Evolutionary conservation across 2,888 invertebrate species (phyloP).

Genomic region (Stomorhina lunata): DNA sequence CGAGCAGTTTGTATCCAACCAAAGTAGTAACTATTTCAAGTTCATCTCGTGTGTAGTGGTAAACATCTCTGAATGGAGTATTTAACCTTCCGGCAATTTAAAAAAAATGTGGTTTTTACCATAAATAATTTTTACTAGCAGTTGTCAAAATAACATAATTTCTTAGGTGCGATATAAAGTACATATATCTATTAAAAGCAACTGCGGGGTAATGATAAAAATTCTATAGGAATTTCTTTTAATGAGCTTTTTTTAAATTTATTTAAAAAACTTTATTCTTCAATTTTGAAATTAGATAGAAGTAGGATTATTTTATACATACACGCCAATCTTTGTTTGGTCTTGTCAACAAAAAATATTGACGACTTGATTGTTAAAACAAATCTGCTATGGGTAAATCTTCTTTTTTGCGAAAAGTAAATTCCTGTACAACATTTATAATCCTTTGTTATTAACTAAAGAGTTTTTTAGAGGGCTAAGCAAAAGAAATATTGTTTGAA

Average conservation of each 20-base stretch:
- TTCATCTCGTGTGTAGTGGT: slow-evolving; percentile 39
- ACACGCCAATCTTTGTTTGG: no score
- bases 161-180: not conserved
- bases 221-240: not conserved
- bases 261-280: not conserved
- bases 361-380: no score
- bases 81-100: slow-evolving; percentile 68
- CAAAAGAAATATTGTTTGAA: no score
- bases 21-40: slow-evolving; percentile 65
- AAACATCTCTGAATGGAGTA: slow-evolving; percentile 34
- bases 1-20: slow-evolving; percentile 34
- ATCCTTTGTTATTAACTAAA: no score
- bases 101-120: slow-evolving; percentile 65
- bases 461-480: no score
- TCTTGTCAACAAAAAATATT: no score
- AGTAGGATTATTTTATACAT: no score
- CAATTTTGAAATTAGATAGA: not conserved
- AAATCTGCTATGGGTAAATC: no score
- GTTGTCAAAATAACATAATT: no score
- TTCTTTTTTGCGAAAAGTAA: no score
- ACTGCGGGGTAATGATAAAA: not conserved
- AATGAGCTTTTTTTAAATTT: not conserved
- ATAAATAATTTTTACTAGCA: slow-evolving; percentile 36
- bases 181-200: not conserved
- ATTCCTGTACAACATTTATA: no score